A percentile compares a stretch with the other conserved stretches of the same genome.
phyloP scores from a whole-genome alignment of 2,888 invertebrate genomes.

The Acanthopleura granulata region DNA sequence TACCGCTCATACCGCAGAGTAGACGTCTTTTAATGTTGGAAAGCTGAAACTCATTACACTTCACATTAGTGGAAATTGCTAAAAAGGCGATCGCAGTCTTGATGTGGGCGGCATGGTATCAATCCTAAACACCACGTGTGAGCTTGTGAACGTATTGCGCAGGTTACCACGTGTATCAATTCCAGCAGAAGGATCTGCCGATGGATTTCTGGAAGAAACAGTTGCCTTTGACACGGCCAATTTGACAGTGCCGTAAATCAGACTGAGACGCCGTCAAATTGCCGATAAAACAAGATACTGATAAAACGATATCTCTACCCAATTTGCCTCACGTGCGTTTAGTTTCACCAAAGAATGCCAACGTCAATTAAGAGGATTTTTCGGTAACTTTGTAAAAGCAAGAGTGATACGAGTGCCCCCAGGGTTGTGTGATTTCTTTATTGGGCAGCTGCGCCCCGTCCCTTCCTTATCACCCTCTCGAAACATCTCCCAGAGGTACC shows the following conservation, averaged over 20 bases:
- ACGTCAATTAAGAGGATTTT: not conserved
- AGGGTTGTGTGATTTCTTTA: not conserved
- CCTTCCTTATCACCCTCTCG: not conserved
- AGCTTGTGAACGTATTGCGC: not conserved
- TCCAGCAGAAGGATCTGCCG: not conserved
- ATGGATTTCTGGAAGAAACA: not conserved
- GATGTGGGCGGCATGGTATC: not conserved
- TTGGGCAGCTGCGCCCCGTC: not conserved
- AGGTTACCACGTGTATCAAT: not conserved
- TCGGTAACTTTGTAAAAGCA: too few species aligned
- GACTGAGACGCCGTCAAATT: not conserved
- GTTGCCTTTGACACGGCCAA: constrained; percentile 5
- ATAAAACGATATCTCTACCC: constrained; percentile 13
- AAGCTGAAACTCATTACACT: too few species aligned
- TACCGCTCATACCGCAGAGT: too few species aligned
- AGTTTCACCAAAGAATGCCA: constrained; percentile 9
- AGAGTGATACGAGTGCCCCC: too few species aligned
- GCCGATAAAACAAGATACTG: not conserved
- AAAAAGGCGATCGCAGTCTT: not conserved
- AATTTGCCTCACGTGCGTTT: constrained; percentile 10
- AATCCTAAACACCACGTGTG: not conserved
- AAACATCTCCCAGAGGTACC: not conserved
- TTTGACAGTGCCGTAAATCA: constrained; percentile 11
- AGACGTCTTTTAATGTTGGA: too few species aligned
- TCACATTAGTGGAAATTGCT: too few species aligned